These are phyloP conservation scores for Tichodroma muraria DNA, from an alignment of 2,113 vertebrate species.

Conservation along the genomic window DNA sequence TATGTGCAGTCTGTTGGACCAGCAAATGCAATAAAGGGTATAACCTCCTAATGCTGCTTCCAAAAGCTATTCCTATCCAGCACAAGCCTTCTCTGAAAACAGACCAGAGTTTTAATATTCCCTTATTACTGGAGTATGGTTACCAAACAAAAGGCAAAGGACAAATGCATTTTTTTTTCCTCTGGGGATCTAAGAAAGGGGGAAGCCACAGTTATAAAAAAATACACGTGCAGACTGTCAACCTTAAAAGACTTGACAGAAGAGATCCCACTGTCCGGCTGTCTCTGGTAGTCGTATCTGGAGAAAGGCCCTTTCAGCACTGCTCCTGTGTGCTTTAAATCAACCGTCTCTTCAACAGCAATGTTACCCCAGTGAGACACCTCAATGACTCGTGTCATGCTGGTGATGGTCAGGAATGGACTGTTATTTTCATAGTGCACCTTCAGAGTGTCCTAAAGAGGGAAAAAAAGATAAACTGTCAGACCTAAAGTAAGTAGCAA, in stretches of 20 bases:
- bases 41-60: background rate
- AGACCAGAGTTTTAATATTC: background rate
- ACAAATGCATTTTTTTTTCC: background rate
- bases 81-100: background rate
- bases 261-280: conserved; percentile 97
- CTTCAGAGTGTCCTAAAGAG: conserved; percentile 82
- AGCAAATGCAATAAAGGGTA: background rate
- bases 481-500: background rate
- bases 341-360: conserved; percentile 92
- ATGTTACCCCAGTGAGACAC: conserved; percentile 99
- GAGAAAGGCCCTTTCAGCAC: conserved; percentile 94
- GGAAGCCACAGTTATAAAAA: background rate
- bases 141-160: background rate
- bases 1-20: background rate
- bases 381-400: conserved; percentile 90
- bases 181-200: background rate
- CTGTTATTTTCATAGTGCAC: conserved; percentile 98
- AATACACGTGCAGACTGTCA: background rate
- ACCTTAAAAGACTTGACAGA: conserved; percentile 98
- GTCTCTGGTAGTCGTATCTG: conserved; percentile 96
- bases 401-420: conserved; percentile 93
- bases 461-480: background rate
- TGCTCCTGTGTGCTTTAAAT: conserved; percentile 93
- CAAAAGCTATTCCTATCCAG: background rate
- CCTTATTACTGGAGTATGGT: background rate